These are phyloP conservation scores for Chloropsis cyanopogon DNA, from an alignment of 2,113 vertebrate species.

Conservation along the genomic window DNA sequence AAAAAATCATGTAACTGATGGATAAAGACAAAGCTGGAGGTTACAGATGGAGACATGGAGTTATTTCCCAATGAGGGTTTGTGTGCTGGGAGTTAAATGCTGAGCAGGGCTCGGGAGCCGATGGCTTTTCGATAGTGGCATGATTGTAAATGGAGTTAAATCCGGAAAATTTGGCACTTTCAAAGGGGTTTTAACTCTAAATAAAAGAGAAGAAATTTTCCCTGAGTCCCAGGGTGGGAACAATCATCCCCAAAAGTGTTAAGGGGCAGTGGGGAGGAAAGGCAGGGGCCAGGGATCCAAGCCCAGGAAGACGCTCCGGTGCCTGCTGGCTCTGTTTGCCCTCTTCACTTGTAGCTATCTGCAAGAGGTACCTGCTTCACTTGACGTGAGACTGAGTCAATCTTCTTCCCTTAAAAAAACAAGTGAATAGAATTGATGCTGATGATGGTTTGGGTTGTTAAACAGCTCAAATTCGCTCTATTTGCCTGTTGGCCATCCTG, in stretches of 20 bases:
- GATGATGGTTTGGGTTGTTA: neutral
- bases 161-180: neutral
- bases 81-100: neutral
- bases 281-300: neutral
- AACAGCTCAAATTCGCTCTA: neutral
- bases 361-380: neutral
- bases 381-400: neutral
- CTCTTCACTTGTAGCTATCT: constrained; percentile 15
- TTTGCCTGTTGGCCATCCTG: neutral
- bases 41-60: neutral
- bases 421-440: neutral
- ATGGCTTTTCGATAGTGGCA: neutral
- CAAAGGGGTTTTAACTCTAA: neutral
- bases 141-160: neutral
- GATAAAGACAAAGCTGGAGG: neutral
- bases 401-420: neutral
- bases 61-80: neutral
- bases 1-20: neutral
- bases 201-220: neutral
- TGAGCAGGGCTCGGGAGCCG: neutral
- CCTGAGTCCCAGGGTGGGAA: neutral
- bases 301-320: neutral
- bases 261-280: neutral
- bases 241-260: neutral
- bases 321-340: neutral